phyloP scores from a whole-genome alignment of 2,113 vertebrate genomes.

The Diadophis punctatus region DNA sequence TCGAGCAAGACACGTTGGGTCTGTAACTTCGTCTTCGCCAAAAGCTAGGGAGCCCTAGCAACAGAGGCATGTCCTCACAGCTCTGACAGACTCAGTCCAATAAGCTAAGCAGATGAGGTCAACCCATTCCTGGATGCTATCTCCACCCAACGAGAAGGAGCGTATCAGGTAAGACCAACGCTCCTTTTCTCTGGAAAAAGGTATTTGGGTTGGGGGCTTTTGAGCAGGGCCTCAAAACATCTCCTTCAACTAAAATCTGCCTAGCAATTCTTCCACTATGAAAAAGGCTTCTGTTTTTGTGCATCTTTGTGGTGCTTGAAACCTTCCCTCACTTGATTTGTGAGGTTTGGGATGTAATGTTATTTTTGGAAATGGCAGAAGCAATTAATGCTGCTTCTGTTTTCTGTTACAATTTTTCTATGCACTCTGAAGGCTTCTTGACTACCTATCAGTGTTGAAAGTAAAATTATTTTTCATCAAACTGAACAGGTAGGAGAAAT shows the following conservation, averaged over 20 bases:
- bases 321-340: background rate
- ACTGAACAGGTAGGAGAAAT: background rate
- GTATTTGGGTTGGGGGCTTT: background rate
- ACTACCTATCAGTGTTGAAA: background rate
- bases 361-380: background rate
- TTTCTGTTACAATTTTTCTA: background rate
- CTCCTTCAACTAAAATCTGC: background rate
- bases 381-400: background rate
- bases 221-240: background rate
- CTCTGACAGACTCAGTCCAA: no score
- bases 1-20: no score
- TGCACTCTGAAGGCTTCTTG: background rate
- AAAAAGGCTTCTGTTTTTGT: background rate
- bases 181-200: background rate
- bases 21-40: no score
- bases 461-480: background rate
- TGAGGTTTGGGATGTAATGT: background rate
- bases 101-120: no score
- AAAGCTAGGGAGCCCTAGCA: no score
- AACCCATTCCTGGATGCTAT: no score
- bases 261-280: background rate
- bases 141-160: no score
- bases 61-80: no score
- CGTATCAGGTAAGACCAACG: no score
- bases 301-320: background rate